Evolutionary conservation across 2,797 vertebrate species (phyloP).

Genomic region (Propithecus perrieri): DNA sequence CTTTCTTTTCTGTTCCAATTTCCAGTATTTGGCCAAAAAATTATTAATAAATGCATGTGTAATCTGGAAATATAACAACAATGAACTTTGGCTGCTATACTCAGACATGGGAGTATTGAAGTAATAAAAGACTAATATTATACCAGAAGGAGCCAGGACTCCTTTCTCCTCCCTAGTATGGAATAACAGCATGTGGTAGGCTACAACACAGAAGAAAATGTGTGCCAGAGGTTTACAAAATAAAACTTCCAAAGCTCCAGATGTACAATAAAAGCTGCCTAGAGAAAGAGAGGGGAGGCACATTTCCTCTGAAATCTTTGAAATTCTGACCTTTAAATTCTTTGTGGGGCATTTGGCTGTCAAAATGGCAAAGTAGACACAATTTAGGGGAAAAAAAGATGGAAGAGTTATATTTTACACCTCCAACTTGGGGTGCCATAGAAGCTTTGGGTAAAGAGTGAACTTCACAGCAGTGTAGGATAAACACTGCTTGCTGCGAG

Average conservation of each 20-base stretch:
- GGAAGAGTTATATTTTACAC: neutral
- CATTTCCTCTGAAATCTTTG: neutral
- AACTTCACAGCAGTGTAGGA: neutral
- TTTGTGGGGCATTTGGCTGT: neutral
- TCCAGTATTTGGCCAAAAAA: neutral
- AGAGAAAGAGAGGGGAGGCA: neutral
- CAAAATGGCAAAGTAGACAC: conserved; percentile 10
- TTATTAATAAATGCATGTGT: neutral
- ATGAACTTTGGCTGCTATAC: neutral
- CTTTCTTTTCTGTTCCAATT: neutral
- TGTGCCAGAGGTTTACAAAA: neutral
- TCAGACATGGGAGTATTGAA: neutral
- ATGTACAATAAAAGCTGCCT: neutral
- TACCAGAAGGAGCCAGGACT: neutral
- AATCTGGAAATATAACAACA: neutral
- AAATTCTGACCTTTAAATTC: conserved; percentile 38
- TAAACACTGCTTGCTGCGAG: neutral
- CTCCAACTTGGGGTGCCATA: neutral
- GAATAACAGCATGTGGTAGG: neutral
- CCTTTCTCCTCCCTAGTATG: neutral
- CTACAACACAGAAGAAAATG: neutral
- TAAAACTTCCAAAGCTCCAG: conserved; percentile 14
- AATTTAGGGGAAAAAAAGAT: neutral
- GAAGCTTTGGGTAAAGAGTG: conserved; percentile 14
- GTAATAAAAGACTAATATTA: conserved; percentile 13